phyloP scores from a whole-genome alignment of 2,797 vertebrate species.

The Malurus leucopterus region DNA sequence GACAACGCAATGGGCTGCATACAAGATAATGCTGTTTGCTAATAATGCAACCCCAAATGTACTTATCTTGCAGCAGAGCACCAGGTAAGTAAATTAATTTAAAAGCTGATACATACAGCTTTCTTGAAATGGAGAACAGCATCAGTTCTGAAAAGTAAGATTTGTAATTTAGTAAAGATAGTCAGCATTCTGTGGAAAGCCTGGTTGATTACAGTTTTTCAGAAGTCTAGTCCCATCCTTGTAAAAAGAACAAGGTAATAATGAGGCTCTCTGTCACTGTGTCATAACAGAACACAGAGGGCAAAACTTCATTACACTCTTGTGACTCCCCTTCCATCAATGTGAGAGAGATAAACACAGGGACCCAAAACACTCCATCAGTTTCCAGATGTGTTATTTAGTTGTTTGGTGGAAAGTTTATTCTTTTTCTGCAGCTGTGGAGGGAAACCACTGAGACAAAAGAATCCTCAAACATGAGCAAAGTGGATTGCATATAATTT shows the following conservation, averaged over 20 bases:
- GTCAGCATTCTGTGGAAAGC: not conserved
- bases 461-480: not conserved
- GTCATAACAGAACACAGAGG: conserved; percentile 59
- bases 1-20: not conserved
- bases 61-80: conserved; percentile 21
- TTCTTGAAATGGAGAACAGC: not conserved
- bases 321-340: conserved; percentile 61
- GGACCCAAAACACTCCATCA: conserved; percentile 37
- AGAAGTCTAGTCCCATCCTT: conserved; percentile 36
- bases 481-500: not conserved
- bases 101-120: conserved; percentile 8
- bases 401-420: conserved; percentile 7
- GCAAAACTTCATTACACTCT: conserved; percentile 62
- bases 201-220: conserved; percentile 33
- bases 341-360: conserved; percentile 43
- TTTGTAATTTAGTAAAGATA: conserved; percentile 9
- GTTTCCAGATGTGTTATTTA: conserved; percentile 23
- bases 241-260: conserved; percentile 58
- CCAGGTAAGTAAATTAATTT: conserved; percentile 43
- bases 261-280: conserved; percentile 68
- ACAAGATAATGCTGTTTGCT: not conserved
- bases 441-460: not conserved
- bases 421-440: not conserved
- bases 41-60: not conserved
- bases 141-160: conserved; percentile 2